phyloP scores from a whole-genome alignment of 2,888 invertebrate genomes.

The Phyllotreta cruciferae region DNA sequence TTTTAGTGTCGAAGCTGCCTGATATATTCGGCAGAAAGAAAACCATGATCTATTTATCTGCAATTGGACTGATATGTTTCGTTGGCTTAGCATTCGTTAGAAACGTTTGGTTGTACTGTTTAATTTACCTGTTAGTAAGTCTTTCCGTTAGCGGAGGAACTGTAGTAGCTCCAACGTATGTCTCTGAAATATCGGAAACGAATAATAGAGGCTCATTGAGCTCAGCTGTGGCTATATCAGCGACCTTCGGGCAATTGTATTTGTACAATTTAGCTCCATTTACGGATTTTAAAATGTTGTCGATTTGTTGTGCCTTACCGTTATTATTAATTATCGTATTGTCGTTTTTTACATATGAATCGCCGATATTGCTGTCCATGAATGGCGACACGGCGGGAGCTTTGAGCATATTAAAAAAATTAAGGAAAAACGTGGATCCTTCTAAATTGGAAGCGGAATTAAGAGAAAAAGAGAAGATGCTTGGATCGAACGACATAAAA shows the following conservation, averaged over 20 bases:
- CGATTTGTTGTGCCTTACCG: not conserved
- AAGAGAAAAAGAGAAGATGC: not conserved
- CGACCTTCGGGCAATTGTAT: not conserved
- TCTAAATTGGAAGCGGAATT: not conserved
- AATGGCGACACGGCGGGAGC: not conserved
- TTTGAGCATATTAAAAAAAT: not conserved
- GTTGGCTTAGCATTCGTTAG: constrained; percentile 35
- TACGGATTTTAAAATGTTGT: not conserved
- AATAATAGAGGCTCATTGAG: constrained; percentile 4
- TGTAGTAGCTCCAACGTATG: constrained; percentile 1
- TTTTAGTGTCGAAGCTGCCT: constrained; percentile 31
- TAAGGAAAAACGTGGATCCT: not conserved
- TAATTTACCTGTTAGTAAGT: constrained; percentile 51
- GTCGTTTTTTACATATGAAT: constrained; percentile 13
- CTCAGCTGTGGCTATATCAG: not conserved
- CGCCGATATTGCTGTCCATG: constrained; percentile 1
- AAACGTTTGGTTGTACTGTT: constrained; percentile 54
- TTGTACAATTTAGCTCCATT: not conserved
- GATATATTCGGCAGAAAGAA: constrained; percentile 67
- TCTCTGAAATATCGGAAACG: constrained; percentile 7
- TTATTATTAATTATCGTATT: not conserved
- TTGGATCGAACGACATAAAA: not conserved
- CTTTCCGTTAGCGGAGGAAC: not conserved
- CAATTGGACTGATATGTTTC: constrained; percentile 67
- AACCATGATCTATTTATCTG: constrained; percentile 67